Base-by-base conservation (phyloP, 1,140 invertebrate species). In the Drosophila arawakana region DNA sequence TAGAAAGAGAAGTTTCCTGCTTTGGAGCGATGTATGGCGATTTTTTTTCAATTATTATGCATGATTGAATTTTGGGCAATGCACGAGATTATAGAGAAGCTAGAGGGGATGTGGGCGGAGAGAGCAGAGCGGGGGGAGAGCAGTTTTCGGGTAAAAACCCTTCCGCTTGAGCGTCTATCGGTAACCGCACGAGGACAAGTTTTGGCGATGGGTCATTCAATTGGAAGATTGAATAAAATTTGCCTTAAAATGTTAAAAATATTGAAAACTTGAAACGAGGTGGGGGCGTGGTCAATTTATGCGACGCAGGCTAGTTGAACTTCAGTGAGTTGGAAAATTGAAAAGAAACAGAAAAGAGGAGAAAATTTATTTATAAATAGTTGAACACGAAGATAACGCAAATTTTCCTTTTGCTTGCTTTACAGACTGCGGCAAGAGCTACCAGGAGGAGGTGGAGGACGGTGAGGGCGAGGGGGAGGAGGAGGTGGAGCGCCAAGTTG, bases 171-270 rank as follows among this genome's bases (percentile, higher is more conserved):
- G 73, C 70, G 82, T 86, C 77, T 86, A 90, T 90, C 85, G 76
- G 49, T 39, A 63, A 90, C 86, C 84, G 73, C 85, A 30, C 25
- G 25, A 90, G 67, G 73, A 90, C 85, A 62, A 70, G 21, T 55
- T 10, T 59, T 15, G 62, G 43, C 49, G 50, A 72, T 62, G 66
- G 65, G 37, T 6, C 90, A 91, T 70, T 91, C 90, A 89, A 76
- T 90, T 89, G 90, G 90, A 91, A 91, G 90, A 92, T 91, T 91
- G 90, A 91, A 91, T 91, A 91, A 91, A 91, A 91, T 91, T 91
- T 91, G 90, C 74, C 80, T 91, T 82, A 78, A 88, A 84, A 86
- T 81, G 71, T 67, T 61, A 55, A 39, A 75, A 55, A 65, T 77
- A 73, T 68, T 57, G 46, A 78, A 67, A 73, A 41, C 46, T 62